Conservation (phyloP, 2,797 vertebrate genomes). For the Propithecus perrieri region DNA sequence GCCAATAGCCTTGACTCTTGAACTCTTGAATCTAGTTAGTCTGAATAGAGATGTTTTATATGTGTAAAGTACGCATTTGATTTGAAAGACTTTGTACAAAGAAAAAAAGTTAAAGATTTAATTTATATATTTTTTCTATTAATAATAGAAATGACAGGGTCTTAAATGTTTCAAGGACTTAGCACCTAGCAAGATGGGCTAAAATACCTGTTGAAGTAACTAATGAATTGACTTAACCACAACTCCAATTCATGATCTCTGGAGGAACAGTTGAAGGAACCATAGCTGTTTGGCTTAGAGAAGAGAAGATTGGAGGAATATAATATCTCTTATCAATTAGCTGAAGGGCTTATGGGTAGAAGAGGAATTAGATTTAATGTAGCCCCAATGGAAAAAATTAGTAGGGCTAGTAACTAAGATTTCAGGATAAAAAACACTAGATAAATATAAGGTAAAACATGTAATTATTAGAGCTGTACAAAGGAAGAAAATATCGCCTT, state of each 20-base stretch:
- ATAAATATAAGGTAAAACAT: conserved; percentile 12
- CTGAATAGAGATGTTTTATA: background rate
- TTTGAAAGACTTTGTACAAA: background rate
- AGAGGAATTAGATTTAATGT: background rate
- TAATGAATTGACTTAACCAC: background rate
- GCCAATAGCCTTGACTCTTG: background rate
- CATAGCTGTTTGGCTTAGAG: background rate
- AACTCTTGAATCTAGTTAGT: background rate
- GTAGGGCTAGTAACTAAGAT: background rate
- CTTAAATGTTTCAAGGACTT: conserved; percentile 19
- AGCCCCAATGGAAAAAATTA: background rate
- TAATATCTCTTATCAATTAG: background rate
- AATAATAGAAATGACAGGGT: background rate
- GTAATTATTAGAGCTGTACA: background rate
- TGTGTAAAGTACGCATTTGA: background rate
- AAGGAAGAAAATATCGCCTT: background rate
- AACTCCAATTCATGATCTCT: background rate
- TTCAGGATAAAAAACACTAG: background rate
- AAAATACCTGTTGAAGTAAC: background rate
- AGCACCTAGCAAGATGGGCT: background rate
- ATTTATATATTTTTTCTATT: background rate
- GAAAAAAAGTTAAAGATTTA: background rate
- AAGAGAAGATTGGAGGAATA: background rate
- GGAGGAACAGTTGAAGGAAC: background rate
- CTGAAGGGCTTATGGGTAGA: background rate